Evolutionary conservation across 2,113 vertebrate genomes (phyloP).

Genomic region (Muntiacus reevesi): DNA sequence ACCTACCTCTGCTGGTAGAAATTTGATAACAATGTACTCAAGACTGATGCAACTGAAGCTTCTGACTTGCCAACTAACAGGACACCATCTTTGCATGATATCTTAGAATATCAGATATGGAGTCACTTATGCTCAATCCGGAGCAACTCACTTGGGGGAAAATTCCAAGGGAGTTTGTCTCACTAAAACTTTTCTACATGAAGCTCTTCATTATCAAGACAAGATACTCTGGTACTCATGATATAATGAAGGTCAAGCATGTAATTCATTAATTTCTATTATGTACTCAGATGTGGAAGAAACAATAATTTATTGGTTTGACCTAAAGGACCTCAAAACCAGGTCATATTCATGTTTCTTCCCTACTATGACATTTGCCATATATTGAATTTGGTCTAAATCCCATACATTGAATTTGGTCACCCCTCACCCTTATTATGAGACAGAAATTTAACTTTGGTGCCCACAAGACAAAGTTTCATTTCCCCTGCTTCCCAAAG

Average conservation of each 20-base stretch:
- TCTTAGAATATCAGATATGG: not conserved
- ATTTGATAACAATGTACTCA: not conserved
- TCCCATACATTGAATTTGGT: not conserved
- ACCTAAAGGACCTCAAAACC: not conserved
- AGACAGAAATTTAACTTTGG: not conserved
- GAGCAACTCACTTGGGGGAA: not conserved
- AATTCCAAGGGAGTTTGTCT: not conserved
- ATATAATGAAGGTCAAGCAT: not conserved
- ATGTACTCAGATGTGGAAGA: not conserved
- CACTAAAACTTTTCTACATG: not conserved
- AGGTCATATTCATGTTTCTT: not conserved
- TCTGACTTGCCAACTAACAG: not conserved
- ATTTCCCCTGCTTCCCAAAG: not conserved
- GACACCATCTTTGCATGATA: not conserved
- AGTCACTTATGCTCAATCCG: not conserved
- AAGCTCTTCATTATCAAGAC: not conserved
- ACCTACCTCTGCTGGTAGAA: not conserved
- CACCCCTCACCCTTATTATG: not conserved
- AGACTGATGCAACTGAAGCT: not conserved
- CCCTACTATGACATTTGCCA: not conserved
- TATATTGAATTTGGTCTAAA: not conserved
- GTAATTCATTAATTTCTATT: not conserved
- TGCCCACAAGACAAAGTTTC: not conserved
- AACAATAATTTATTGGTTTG: not conserved
- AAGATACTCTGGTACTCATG: not conserved